These are phyloP conservation scores for Scopus umbretta DNA, from an alignment of 2,113 vertebrate genomes.

Conservation along the genomic window DNA sequence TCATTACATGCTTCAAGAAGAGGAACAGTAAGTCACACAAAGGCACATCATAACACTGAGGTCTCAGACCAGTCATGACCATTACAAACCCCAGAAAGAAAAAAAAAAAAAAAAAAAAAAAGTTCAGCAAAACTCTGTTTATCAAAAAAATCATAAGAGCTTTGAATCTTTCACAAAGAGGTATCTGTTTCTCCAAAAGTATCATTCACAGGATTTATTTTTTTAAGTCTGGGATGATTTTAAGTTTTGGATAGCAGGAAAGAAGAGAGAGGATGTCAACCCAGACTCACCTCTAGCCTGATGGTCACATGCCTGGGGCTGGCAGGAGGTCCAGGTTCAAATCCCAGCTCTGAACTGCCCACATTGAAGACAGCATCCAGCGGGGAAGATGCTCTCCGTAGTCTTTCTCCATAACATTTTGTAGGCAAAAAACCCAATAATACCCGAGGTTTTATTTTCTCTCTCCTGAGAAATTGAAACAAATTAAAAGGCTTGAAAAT, in stretches of 20 bases:
- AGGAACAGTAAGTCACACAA: neutral
- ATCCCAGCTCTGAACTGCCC: neutral
- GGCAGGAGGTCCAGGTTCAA: neutral
- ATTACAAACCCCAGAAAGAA: neutral
- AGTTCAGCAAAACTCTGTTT: neutral
- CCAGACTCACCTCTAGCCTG: neutral
- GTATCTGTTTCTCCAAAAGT: neutral
- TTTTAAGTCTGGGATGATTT: neutral
- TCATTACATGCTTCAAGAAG: neutral
- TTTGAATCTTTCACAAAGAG: neutral
- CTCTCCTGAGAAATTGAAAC: neutral
- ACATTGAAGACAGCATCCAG: neutral
- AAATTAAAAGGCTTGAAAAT: neutral
- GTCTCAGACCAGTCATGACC: neutral
- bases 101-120: neutral
- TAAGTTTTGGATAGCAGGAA: neutral
- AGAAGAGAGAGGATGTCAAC: neutral
- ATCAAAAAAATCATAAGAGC: neutral
- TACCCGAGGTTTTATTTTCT: neutral
- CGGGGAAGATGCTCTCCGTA: neutral
- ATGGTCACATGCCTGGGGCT: fast-evolving
- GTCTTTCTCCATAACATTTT: neutral
- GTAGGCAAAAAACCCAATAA: neutral
- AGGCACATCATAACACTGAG: neutral
- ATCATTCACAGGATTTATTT: neutral